Evolutionary conservation across 1,140 invertebrate genomes (phyloP).

Genomic region (Drosophila bocki): DNA sequence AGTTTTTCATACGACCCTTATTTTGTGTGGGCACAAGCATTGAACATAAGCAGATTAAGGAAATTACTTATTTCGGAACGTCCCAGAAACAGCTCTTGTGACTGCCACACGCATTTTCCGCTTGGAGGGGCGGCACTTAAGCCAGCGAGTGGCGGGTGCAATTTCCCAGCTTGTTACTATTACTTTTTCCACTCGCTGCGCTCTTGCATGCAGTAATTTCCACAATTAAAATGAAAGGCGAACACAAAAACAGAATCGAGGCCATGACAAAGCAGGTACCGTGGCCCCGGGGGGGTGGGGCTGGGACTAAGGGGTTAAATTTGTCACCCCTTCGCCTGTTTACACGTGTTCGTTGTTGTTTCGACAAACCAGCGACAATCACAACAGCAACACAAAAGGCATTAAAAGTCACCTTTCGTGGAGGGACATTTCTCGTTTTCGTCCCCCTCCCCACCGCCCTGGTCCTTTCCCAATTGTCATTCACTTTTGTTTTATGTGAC

Average conservation of each 20-base stretch:
- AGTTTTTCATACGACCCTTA: neutral
- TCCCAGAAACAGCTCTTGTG: neutral
- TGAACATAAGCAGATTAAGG: neutral
- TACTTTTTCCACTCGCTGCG: conserved; percentile 30
- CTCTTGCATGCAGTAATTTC: conserved; percentile 62
- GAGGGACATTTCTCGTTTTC: conserved; percentile 35
- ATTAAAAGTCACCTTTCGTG: conserved; percentile 81
- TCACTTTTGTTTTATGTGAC: conserved; percentile 77
- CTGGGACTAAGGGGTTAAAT: conserved; percentile 14
- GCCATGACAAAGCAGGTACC: conserved; percentile 51
- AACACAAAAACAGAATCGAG: conserved; percentile 45
- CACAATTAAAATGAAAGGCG: conserved; percentile 69
- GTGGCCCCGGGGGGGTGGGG: conserved; percentile 1
- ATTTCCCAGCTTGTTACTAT: conserved; percentile 42
- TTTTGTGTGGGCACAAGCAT: neutral
- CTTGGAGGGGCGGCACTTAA: conserved; percentile 32
- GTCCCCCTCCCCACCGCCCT: conserved; percentile 14
- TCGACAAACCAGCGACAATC: conserved; percentile 72
- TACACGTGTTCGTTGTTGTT: conserved; percentile 51
- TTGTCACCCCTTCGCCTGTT: conserved; percentile 25
- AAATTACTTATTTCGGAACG: neutral
- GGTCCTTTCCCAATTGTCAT: conserved; percentile 80
- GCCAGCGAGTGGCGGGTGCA: conserved; percentile 24
- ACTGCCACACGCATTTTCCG: conserved; percentile 10
- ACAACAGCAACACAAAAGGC: conserved; percentile 71